These are phyloP conservation scores for Cyphomyrus plagiostoma DNA, from an alignment of 2,113 vertebrate species.

Conservation along the genomic window DNA sequence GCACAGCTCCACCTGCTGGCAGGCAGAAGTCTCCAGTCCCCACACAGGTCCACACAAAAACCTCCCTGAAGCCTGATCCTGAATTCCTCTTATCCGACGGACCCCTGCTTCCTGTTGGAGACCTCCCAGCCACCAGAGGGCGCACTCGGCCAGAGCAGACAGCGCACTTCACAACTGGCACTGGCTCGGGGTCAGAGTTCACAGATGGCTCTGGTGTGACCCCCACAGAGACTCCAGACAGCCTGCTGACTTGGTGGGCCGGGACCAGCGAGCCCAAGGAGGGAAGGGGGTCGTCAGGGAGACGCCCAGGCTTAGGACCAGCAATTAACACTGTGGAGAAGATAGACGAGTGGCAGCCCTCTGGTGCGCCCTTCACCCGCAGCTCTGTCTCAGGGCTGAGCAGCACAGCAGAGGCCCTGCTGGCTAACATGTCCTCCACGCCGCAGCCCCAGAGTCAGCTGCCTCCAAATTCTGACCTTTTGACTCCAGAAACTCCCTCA, in stretches of 20 bases:
- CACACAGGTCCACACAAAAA: not conserved
- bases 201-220: not conserved
- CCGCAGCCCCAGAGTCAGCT: too few relatives aligned
- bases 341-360: not conserved
- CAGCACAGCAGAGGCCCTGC: not conserved
- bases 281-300: not conserved
- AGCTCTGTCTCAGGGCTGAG: not conserved
- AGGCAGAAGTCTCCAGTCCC: not conserved
- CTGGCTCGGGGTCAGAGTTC: not conserved
- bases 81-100: not conserved
- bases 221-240: not conserved
- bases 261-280: not conserved
- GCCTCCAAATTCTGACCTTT: not conserved
- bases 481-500: not conserved
- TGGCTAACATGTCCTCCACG: not conserved
- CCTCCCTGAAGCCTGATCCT: not conserved
- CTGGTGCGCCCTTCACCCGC: too few relatives aligned
- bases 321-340: not conserved
- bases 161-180: not conserved
- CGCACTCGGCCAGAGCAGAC: not conserved
- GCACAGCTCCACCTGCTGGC: not conserved
- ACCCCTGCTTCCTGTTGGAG: not conserved
- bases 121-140: not conserved
- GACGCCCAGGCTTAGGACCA: not conserved
- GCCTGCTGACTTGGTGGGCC: not conserved